Evolutionary conservation across 2,113 vertebrate genomes (phyloP).

Genomic region (Danionella cerebrum): DNA sequence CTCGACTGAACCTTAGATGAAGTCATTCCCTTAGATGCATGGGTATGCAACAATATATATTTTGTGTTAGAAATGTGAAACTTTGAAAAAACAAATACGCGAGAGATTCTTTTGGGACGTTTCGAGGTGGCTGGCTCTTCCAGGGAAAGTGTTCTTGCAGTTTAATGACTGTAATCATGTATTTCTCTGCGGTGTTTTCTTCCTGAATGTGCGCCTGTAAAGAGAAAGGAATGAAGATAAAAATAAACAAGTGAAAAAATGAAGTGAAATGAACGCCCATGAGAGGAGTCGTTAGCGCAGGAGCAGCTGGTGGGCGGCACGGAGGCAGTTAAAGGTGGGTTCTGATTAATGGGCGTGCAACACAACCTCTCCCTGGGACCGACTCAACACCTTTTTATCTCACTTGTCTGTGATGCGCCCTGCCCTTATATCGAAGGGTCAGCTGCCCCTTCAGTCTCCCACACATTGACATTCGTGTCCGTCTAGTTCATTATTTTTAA

Average conservation of each 20-base stretch:
- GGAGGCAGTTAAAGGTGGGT: not conserved
- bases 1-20: not conserved
- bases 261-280: constrained; percentile 8
- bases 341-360: not conserved
- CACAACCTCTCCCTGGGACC: not conserved
- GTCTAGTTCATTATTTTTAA: no score
- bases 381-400: constrained; percentile 1
- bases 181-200: constrained; percentile 21
- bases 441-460: no score
- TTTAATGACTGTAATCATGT: constrained; percentile 39
- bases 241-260: constrained; percentile 33
- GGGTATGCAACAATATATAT: constrained; percentile 8
- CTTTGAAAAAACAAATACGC: constrained; percentile 16
- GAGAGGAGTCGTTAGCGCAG: constrained; percentile 16
- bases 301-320: not conserved
- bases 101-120: not conserved
- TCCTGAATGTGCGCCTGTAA: constrained; percentile 19
- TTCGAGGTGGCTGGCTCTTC: not conserved
- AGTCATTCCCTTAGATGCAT: constrained; percentile 22
- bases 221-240: constrained; percentile 3
- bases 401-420: not conserved
- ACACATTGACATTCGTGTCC: no score
- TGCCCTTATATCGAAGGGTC: no score
- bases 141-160: constrained; percentile 27
- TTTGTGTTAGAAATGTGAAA: not conserved